Conservation (phyloP, 2,113 vertebrate genomes). For the Forbesichthys papilliferus region DNA sequence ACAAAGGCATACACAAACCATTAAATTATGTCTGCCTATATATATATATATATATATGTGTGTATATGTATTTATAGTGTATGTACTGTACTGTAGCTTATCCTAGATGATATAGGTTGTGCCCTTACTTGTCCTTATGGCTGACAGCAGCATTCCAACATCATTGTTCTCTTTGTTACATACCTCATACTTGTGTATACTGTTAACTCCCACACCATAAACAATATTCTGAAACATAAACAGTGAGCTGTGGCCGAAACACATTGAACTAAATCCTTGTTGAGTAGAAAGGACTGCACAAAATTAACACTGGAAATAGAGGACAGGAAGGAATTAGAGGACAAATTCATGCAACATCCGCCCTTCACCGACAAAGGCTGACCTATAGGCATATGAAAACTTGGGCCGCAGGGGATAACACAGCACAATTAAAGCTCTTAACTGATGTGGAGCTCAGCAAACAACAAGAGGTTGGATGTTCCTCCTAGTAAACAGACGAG, state of each 20-base stretch:
- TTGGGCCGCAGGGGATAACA: constrained; percentile 4
- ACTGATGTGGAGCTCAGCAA: constrained; percentile 21
- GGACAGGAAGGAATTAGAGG: neutral
- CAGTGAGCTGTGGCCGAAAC: too few relatives aligned
- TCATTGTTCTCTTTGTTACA: too few relatives aligned
- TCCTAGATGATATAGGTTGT: too few relatives aligned
- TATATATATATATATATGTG: neutral
- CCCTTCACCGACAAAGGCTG: neutral
- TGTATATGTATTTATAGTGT: neutral
- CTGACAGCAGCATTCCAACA: too few relatives aligned
- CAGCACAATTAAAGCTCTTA: constrained; percentile 6
- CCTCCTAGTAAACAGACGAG: constrained; percentile 18
- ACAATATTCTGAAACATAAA: too few relatives aligned
- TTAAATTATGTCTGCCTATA: neutral
- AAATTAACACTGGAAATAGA: neutral
- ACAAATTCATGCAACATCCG: neutral
- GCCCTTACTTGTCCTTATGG: too few relatives aligned
- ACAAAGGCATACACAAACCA: neutral
- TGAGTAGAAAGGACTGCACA: neutral
- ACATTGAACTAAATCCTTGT: too few relatives aligned
- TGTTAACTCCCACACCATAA: too few relatives aligned
- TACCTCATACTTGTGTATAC: too few relatives aligned
- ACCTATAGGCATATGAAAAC: constrained; percentile 24
- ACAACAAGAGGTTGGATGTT: neutral
- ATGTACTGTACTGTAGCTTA: too few relatives aligned